These are phyloP conservation scores for Hylaeus volcanicus DNA, from an alignment of 1,140 invertebrate species.

Conservation along the genomic window DNA sequence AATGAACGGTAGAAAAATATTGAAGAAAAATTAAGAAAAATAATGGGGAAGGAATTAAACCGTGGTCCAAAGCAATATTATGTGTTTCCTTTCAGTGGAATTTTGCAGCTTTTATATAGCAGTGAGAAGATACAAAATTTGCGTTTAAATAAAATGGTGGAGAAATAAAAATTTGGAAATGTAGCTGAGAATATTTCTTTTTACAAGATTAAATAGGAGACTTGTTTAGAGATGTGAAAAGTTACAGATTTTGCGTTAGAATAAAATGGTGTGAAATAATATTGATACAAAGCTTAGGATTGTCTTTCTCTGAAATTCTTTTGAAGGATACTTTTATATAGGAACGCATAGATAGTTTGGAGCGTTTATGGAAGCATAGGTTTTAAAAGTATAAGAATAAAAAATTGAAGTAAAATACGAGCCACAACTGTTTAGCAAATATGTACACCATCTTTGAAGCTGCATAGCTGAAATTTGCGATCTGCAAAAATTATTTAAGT, in stretches of 20 bases:
- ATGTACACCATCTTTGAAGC: slow-evolving; percentile 30
- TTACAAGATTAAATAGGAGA: too few relatives aligned
- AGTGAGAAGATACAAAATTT: not conserved
- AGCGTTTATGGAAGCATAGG: not conserved
- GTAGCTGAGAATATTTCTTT: not conserved
- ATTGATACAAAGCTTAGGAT: too few relatives aligned
- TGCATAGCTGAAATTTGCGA: slow-evolving; percentile 14
- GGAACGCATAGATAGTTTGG: not conserved
- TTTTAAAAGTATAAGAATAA: not conserved
- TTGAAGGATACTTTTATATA: too few relatives aligned
- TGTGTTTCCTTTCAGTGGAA: not conserved
- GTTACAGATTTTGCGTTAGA: too few relatives aligned
- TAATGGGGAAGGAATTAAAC: not conserved
- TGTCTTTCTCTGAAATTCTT: too few relatives aligned
- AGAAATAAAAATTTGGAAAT: not conserved
- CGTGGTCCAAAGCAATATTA: slow-evolving; percentile 7
- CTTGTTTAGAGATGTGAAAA: too few relatives aligned
- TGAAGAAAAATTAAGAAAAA: not conserved
- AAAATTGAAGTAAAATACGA: not conserved
- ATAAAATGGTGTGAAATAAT: too few relatives aligned
- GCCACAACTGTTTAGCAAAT: not conserved
- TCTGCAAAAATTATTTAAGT: not conserved
- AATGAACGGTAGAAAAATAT: not conserved
- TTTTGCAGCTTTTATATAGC: not conserved
- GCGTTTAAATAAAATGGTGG: too few relatives aligned